Evolutionary conservation across 2,888 invertebrate species (phyloP), one percentile per base, ranked within the genome.

Genomic region (Agonum fuliginosum): DNA sequence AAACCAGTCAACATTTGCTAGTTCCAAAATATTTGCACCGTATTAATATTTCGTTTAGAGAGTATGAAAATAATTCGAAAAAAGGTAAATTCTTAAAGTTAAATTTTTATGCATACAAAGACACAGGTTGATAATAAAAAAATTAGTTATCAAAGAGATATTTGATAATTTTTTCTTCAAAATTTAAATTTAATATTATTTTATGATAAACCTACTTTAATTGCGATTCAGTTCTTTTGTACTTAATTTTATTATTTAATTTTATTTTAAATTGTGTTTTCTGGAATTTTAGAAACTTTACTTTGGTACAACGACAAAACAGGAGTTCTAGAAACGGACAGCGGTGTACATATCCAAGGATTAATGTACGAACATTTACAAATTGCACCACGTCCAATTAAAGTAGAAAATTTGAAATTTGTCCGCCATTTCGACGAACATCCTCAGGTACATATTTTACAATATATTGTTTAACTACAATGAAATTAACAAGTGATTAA

Each of bases 21-120:
- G 19, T 67, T n/a, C 67, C 67, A 2, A 67, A 67, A 37, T 67
- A 37, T 67, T 20, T 67, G 19, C 67, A 10, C 14, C n/a, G 27
- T 3, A 3, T 67, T 8, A 8, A 37, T 20, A 22, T 67, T 41
- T 20, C 20, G 14, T 41, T 37, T 6, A 41, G 41, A 19, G 30
- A 67, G 1, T 67, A 41, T 1, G 12, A 30, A 10, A 2, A 8
- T 17, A 62, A 20, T n/a, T n/a, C n/a, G 3, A 8, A 62, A 27
- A 30, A 8, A 62, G 30, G 34, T 62, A 62, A 43, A 1, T 27
- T 24, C 1, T 30, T 30, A n/a, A 58, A n/a, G n/a, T n/a, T n/a
- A n/a, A n/a, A n/a, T n/a, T n/a, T n/a, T n/a, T n/a, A n/a, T n/a
- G n/a, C n/a, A n/a, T n/a, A n/a, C n/a, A n/a, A n/a, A n/a, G n/a